phyloP scores from a whole-genome alignment of 2,113 vertebrate genomes.

The Okapia johnstoni region DNA sequence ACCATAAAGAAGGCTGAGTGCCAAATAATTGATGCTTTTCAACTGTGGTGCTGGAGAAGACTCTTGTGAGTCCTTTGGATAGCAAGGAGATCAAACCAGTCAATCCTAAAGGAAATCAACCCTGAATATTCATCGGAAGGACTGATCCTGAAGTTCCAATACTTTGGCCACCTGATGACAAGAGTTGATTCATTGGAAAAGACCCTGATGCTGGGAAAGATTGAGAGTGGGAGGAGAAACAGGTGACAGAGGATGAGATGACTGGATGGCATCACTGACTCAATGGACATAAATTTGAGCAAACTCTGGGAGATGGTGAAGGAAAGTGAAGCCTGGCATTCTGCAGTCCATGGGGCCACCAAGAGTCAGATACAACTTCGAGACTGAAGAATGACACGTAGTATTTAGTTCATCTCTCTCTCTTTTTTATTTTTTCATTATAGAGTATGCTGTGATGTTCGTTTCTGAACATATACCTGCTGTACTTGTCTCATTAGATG shows the following conservation, averaged over 20 bases:
- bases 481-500: not conserved
- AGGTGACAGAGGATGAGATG: not conserved
- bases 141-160: not conserved
- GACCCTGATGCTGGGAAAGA: not conserved
- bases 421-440: not conserved
- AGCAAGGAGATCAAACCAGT: not conserved
- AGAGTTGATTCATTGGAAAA: not conserved
- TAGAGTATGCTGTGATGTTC: not conserved
- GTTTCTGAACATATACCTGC: not conserved
- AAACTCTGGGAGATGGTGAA: not conserved
- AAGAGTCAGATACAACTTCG: not conserved
- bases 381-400: not conserved
- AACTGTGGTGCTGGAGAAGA: not conserved
- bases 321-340: not conserved
- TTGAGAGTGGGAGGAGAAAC: not conserved
- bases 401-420: not conserved
- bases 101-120: not conserved
- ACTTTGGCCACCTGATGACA: not conserved
- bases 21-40: not conserved
- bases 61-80: not conserved
- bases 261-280: not conserved
- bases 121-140: not conserved
- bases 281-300: not conserved
- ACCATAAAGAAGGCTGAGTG: not conserved
- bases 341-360: not conserved